Conservation (phyloP, 2,888 invertebrate species). For the Xanthia togata region DNA sequence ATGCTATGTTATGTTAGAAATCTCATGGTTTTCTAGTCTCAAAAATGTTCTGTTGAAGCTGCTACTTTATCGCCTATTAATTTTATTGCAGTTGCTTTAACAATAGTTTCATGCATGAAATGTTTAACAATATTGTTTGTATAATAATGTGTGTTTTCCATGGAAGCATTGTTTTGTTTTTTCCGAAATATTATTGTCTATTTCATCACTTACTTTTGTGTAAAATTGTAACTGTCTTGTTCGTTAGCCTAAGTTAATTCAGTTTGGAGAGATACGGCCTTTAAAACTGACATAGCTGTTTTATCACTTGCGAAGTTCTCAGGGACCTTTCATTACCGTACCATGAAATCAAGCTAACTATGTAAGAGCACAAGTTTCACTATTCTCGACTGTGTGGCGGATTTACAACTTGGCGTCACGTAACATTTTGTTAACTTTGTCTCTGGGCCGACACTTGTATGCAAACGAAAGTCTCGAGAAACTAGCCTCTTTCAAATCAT, state of each 20-base stretch:
- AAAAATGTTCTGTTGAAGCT: neutral
- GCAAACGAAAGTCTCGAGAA: conserved; percentile 33
- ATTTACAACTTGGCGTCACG: conserved; percentile 39
- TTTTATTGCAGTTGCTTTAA: neutral
- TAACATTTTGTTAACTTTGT: conserved; percentile 45
- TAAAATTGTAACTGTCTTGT: conserved; percentile 3
- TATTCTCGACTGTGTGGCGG: conserved; percentile 42
- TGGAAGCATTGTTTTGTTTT: conserved; percentile 4
- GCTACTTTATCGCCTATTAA: neutral
- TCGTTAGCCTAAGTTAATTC: conserved; percentile 25
- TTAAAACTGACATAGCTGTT: conserved; percentile 32
- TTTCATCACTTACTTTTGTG: neutral
- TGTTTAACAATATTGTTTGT: conserved; percentile 2
- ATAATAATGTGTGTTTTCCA: neutral
- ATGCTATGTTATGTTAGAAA: conserved; percentile 18
- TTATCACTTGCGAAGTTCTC: conserved; percentile 49
- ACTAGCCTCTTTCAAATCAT: conserved; percentile 18
- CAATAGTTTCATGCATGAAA: neutral
- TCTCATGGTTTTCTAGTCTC: conserved; percentile 25
- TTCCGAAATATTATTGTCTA: too few relatives aligned
- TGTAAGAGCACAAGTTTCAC: conserved; percentile 56
- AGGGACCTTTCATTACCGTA: conserved; percentile 30
- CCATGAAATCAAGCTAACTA: conserved; percentile 47
- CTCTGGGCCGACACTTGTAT: conserved; percentile 28
- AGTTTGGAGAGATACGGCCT: neutral